phyloP scores from a whole-genome alignment of 2,797 vertebrate species.

The Sebastes kiyomatsui region DNA sequence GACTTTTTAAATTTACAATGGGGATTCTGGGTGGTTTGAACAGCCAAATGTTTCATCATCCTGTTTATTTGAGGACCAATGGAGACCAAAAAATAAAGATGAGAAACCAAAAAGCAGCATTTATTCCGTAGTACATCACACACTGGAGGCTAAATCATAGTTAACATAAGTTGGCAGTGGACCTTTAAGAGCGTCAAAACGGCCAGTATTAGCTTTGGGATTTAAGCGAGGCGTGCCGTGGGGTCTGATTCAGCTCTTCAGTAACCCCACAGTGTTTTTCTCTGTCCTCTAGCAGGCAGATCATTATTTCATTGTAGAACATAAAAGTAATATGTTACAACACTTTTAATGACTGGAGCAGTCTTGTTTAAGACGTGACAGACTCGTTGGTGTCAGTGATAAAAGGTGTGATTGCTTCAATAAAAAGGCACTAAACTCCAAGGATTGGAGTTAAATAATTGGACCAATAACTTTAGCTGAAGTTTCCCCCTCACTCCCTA shows the following conservation, averaged over 20 bases:
- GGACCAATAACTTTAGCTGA: slow-evolving; percentile 66
- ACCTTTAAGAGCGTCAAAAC: slow-evolving; percentile 65
- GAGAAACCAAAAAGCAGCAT: slow-evolving; percentile 13
- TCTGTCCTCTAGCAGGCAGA: slow-evolving; percentile 30
- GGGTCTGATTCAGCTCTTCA: slow-evolving; percentile 35
- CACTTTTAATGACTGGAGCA: slow-evolving; percentile 47
- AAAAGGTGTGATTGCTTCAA: slow-evolving; percentile 64
- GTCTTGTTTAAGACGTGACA: slow-evolving; percentile 60
- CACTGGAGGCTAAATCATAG: slow-evolving; percentile 43
- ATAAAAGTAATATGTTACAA: slow-evolving; percentile 54
- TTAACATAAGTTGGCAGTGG: slow-evolving; percentile 64
- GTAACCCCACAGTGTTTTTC: slow-evolving; percentile 18
- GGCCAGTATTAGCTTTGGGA: slow-evolving; percentile 50
- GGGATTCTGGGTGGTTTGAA: slow-evolving; percentile 21
- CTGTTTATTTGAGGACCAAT: slow-evolving; percentile 28
- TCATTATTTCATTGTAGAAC: slow-evolving; percentile 61
- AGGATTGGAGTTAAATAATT: slow-evolving; percentile 68
- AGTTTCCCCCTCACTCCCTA: slow-evolving; percentile 32
- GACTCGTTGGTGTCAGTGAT: slow-evolving; percentile 66
- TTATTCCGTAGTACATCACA: slow-evolving; percentile 28
- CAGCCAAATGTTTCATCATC: slow-evolving; percentile 11
- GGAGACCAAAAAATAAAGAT: slow-evolving; percentile 2
- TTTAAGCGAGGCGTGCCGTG: slow-evolving; percentile 21
- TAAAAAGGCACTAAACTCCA: slow-evolving; percentile 62
- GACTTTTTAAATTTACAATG: slow-evolving; percentile 48